phyloP scores from a whole-genome alignment of 2,113 vertebrate genomes.

The Pluvianellus socialis region DNA sequence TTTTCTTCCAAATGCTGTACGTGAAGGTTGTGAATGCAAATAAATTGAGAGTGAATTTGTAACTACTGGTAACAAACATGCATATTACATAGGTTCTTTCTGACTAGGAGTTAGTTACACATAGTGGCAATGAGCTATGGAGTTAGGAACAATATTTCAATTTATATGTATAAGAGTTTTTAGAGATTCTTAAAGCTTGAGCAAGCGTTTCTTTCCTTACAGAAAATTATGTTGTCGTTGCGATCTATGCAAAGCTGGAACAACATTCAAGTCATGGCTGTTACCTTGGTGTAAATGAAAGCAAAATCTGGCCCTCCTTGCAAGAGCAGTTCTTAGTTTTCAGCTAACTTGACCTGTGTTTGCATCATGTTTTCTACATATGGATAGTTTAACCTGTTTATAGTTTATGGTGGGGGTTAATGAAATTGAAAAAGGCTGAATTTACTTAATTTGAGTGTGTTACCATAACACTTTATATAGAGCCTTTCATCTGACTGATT shows the following conservation, averaged over 20 bases:
- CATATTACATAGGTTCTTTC: background rate
- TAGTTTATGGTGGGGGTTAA: background rate
- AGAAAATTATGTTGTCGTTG: background rate
- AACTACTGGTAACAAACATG: background rate
- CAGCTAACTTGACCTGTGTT: background rate
- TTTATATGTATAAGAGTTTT: background rate
- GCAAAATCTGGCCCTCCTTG: background rate
- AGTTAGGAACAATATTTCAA: background rate
- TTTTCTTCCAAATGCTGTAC: background rate
- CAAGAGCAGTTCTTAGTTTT: background rate
- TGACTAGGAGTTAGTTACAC: background rate
- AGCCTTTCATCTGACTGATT: background rate
- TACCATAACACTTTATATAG: background rate
- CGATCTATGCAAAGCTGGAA: background rate
- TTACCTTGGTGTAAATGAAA: background rate
- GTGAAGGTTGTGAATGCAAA: background rate
- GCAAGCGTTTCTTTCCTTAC: background rate
- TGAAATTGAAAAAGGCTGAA: background rate
- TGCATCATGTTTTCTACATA: background rate
- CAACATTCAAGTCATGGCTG: background rate
- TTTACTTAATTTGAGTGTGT: slow-evolving; percentile 9
- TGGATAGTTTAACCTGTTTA: background rate
- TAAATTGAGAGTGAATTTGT: background rate
- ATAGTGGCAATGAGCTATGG: background rate
- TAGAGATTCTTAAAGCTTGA: background rate